A percentile compares a stretch with the other conserved stretches of the same genome.
phyloP scores from a whole-genome alignment of 1,140 invertebrate genomes.

The Dermatophagoides farinae region DNA sequence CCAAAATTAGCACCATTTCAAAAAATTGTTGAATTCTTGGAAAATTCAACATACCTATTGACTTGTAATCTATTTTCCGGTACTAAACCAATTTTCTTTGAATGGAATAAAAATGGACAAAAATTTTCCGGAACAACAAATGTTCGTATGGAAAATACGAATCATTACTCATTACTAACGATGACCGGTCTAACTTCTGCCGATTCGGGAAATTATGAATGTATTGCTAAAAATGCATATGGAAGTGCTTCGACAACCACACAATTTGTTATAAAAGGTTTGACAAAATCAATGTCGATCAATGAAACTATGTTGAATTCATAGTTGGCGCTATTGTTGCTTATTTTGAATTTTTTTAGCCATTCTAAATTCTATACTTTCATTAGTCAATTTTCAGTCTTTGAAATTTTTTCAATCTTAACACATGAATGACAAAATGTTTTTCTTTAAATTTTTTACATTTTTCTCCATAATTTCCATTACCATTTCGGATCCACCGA shows the following conservation, averaged over 20 bases:
- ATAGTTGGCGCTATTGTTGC: not conserved
- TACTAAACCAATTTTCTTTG: slow-evolving; percentile 11
- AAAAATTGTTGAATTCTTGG: not conserved
- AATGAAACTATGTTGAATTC: not conserved
- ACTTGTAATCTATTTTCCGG: not conserved
- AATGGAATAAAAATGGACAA: slow-evolving; percentile 15
- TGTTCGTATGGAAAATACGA: not conserved
- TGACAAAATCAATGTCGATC: not conserved
- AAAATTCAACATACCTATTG: not conserved
- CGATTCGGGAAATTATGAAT: slow-evolving; percentile 4
- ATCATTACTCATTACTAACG: not conserved
- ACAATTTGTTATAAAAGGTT: not conserved
- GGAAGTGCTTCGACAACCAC: not conserved
- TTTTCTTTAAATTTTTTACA: too few species aligned
- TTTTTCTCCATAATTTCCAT: too few species aligned
- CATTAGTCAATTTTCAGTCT: too few species aligned
- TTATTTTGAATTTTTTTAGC: too few species aligned
- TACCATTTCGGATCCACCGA: not conserved
- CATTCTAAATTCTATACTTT: too few species aligned
- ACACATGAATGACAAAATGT: too few species aligned
- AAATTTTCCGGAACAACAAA: not conserved
- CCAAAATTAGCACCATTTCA: not conserved
- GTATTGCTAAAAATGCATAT: not conserved
- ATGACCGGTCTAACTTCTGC: not conserved
- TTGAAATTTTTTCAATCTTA: not conserved